Conservation (phyloP, 2,113 vertebrate species). For the Cichladusa arquata region DNA sequence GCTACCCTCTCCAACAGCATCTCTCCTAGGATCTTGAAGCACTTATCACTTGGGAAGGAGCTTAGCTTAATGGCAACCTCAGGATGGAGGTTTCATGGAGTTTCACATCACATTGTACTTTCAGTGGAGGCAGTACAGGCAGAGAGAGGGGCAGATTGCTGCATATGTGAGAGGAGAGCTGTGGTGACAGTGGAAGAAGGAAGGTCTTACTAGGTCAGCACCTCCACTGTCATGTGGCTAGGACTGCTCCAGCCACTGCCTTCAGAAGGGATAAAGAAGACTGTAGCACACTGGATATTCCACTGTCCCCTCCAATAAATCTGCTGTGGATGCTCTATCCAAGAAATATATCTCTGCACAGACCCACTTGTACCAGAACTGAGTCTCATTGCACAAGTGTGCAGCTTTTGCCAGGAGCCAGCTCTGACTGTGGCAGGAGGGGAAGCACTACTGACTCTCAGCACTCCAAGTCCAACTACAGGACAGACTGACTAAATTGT, state of each 20-base stretch:
- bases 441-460: background rate
- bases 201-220: background rate
- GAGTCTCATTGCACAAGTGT: background rate
- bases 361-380: background rate
- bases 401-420: background rate
- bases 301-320: background rate
- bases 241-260: background rate
- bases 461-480: background rate
- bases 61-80: background rate
- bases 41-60: background rate
- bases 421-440: background rate
- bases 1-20: background rate
- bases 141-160: background rate
- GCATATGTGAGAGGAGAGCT: background rate
- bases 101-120: background rate
- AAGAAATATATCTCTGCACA: background rate
- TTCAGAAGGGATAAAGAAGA: background rate
- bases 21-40: background rate
- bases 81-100: background rate
- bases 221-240: background rate
- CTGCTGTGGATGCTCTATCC: background rate
- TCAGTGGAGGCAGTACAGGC: background rate
- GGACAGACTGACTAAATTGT: background rate
- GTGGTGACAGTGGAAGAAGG: background rate
- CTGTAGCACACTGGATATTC: background rate